Percentiles rank a stretch among this genome's conserved stretches.
phyloP scores from a whole-genome alignment of 2,797 vertebrate species.

The Gobio occitaniae region DNA sequence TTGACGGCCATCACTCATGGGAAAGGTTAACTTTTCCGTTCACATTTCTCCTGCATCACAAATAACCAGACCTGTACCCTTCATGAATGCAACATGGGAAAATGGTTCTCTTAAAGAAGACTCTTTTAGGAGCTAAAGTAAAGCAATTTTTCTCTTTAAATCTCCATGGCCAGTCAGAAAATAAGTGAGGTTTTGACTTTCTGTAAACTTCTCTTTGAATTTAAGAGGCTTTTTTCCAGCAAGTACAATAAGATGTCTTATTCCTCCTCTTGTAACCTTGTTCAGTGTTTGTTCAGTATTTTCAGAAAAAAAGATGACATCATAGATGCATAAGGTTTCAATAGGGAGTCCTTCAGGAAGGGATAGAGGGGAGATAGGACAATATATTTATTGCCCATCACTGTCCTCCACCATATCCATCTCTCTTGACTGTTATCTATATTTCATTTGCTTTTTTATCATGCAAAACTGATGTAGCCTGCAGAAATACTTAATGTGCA shows the following conservation, averaged over 20 bases:
- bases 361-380: neutral
- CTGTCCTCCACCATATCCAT: neutral
- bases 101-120: neutral
- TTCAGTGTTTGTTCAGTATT: neutral
- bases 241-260: neutral
- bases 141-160: neutral
- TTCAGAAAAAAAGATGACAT: neutral
- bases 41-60: conserved; percentile 4
- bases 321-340: conserved; percentile 2
- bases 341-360: conserved; percentile 22
- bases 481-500: neutral
- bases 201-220: neutral
- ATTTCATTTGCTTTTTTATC: neutral
- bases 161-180: neutral
- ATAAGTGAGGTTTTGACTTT: neutral
- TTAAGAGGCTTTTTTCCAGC: neutral
- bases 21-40: conserved; percentile 50
- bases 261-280: conserved; percentile 23
- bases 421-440: neutral
- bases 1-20: conserved; percentile 55
- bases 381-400: neutral
- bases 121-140: neutral
- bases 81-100: neutral
- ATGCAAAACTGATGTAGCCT: neutral
- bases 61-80: neutral